Base-by-base conservation (phyloP, 30 jellyfish, hydroid and myxozoan species). In the Cassiopea andromeda region DNA sequence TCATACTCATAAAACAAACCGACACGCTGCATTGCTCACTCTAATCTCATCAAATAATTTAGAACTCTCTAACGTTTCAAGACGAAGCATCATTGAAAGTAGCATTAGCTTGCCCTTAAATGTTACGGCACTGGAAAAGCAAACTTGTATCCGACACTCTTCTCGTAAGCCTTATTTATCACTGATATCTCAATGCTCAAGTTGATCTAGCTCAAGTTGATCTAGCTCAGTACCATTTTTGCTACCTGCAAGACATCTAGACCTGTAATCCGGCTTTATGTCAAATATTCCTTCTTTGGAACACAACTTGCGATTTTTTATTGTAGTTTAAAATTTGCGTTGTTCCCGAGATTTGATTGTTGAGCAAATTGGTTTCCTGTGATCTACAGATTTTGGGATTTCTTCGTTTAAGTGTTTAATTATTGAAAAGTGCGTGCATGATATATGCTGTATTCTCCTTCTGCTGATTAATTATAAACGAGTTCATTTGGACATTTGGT, bases 401-500 rank as follows among this genome's bases (percentile, higher is more conserved):
- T 49, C 84, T 83, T 69, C 91, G 47, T 83, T 58, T 43, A 46
- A 15, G 84, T 48, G 84, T 68, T 83, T 70, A 83, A 83, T 83
- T 68, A 83, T 83, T 83, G 91, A 83, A 83, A 69, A 78, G 76
- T 69, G 84, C 70, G 74, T 83, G 91, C 83, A 82, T 83, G 83
- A 69, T 70, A 67, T 83, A 70, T 50, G 91, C 91, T 46, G 77
- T 67, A 59, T 81, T 83, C 48, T 83, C 77, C 68, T 48, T 70
- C 91, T 69, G 78, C 84, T 71, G 84, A 83, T 83, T 83, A 83
- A 83, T 83, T 83, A 83, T 83, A 83, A 69, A 83, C 91, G 91
- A 83, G 91, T 48, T 83, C 91, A 43, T 69, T 83, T 54, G 75
- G 77, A 83, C 91, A 70, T 69, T 83, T 83, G 91, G 83, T 83